phyloP scores from a whole-genome alignment of 2,113 vertebrate species.

The Pachypanchax playfairii region DNA sequence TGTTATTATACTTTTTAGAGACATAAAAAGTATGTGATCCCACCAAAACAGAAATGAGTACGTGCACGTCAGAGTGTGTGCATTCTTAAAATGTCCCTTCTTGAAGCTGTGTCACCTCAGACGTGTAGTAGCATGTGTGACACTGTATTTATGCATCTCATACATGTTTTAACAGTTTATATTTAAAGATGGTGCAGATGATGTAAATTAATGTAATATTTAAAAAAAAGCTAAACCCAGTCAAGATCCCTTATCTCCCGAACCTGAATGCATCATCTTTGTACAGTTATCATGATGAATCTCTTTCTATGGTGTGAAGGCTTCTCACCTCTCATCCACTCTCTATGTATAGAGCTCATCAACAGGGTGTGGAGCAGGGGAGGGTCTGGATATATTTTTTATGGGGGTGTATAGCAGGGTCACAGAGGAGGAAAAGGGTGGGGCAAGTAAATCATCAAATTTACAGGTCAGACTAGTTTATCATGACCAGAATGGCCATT shows the following conservation, averaged over 20 bases:
- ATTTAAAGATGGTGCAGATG: background rate
- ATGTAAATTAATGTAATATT: no score
- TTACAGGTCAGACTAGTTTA: no score
- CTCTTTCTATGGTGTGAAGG: conserved; percentile 64
- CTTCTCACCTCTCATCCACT: conserved; percentile 58
- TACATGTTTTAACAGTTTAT: conserved; percentile 3
- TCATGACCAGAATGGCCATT: no score
- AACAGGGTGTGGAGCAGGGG: conserved; percentile 38
- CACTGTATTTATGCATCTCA: background rate
- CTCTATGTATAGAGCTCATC: conserved; percentile 59
- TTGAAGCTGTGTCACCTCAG: background rate
- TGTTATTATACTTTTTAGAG: conserved; percentile 12
- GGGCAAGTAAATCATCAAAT: no score
- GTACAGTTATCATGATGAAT: conserved; percentile 49
- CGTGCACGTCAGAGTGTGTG: conserved; percentile 7
- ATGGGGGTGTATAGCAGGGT: no score
- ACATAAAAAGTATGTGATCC: background rate
- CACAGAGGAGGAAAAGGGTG: conserved; percentile 17
- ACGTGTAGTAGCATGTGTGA: background rate
- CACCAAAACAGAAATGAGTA: conserved; percentile 16
- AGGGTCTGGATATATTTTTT: no score
- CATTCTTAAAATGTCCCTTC: conserved; percentile 21
- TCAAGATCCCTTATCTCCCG: no score
- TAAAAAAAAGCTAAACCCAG: no score
- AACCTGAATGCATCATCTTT: conserved; percentile 7